Conservation (phyloP, 2,888 invertebrate genomes). For the Galeopsomyia nigrocyanea region DNA sequence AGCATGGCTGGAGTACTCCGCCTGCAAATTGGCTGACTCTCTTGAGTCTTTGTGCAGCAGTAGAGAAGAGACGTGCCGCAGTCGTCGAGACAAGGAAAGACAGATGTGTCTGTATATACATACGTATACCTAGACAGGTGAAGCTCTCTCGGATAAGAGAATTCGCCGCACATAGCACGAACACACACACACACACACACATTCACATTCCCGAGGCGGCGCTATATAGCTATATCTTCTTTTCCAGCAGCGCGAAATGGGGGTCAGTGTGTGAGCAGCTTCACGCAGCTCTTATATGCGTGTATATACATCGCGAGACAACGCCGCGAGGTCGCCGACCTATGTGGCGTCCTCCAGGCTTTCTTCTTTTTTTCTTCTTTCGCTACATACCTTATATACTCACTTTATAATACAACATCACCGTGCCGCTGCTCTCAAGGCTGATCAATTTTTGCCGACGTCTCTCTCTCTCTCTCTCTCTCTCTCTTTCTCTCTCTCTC, state of each 20-base stretch:
- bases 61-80: too few relatives aligned
- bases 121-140: too few relatives aligned
- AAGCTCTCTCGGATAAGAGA: too few relatives aligned
- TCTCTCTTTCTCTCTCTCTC: too few relatives aligned
- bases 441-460: not conserved
- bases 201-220: not conserved
- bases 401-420: not conserved
- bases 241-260: slow-evolving; percentile 56
- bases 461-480: slow-evolving; percentile 49
- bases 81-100: too few relatives aligned
- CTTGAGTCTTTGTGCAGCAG: too few relatives aligned
- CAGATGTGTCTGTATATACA: too few relatives aligned
- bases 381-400: too few relatives aligned
- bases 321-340: slow-evolving; percentile 57
- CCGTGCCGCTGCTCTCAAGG: slow-evolving; percentile 6
- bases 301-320: slow-evolving; percentile 50
- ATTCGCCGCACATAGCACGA: too few relatives aligned
- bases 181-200: too few relatives aligned
- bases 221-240: slow-evolving; percentile 43
- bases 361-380: slow-evolving; percentile 29
- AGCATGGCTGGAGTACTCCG: too few relatives aligned
- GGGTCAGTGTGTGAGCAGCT: slow-evolving; percentile 67
- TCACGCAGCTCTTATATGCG: slow-evolving; percentile 57
- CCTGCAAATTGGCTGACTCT: too few relatives aligned
- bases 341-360: slow-evolving; percentile 11